These are phyloP conservation scores for Diachrysia chrysitis DNA, from an alignment of 2,888 invertebrate genomes.

Conservation along the genomic window DNA sequence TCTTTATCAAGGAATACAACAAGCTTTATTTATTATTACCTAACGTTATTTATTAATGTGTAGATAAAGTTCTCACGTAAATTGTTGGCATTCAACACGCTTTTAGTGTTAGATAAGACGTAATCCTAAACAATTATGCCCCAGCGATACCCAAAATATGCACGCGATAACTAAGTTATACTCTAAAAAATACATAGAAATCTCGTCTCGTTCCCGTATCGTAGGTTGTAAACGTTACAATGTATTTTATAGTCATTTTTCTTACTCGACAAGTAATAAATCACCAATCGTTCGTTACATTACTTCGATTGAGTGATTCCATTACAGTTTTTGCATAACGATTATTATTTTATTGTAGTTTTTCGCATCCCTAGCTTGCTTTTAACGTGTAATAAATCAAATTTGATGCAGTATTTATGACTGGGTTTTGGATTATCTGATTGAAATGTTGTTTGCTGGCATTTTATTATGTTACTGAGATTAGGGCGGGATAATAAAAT, in stretches of 20 bases:
- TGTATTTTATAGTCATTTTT: conserved; percentile 87
- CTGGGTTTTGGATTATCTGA: conserved; percentile 23
- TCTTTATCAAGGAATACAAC: neutral
- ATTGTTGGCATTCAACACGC: neutral
- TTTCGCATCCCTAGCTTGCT: conserved; percentile 51
- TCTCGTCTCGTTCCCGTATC: conserved; percentile 60
- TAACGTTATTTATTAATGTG: neutral
- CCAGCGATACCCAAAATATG: neutral
- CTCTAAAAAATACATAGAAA: neutral
- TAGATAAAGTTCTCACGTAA: neutral
- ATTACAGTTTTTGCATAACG: conserved; percentile 86
- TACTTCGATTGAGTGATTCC: conserved; percentile 87
- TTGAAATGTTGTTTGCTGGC: conserved; percentile 24
- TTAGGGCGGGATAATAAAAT: conserved; percentile 8
- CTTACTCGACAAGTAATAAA: conserved; percentile 85
- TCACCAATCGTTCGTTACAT: conserved; percentile 84
- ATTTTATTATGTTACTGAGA: conserved; percentile 15
- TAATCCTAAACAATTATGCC: neutral
- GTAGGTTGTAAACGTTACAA: conserved; percentile 60
- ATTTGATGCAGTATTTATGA: conserved; percentile 49
- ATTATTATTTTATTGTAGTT: conserved; percentile 69
- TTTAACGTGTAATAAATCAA: conserved; percentile 61
- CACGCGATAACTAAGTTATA: conserved; percentile 4
- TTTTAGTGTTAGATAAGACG: neutral
- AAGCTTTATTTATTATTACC: conserved; percentile 1